Conservation (phyloP, 1,140 invertebrate genomes). For the Triops longicaudatus region DNA sequence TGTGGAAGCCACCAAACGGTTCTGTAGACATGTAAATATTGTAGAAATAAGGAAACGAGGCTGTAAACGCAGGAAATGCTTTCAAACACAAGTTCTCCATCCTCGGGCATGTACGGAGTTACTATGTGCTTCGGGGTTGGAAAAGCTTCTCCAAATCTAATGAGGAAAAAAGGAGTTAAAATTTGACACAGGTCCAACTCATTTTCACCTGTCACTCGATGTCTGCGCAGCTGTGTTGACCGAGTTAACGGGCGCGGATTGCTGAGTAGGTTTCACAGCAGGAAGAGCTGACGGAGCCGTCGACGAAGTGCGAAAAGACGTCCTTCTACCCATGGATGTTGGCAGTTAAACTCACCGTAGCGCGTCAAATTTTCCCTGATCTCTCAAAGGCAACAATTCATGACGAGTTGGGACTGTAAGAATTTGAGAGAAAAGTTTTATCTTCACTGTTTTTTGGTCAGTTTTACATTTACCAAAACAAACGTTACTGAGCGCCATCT, state of each 20-base stretch:
- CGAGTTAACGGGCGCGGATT: neutral
- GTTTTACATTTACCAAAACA: too few species aligned
- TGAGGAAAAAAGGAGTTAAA: neutral
- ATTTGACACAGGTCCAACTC: neutral
- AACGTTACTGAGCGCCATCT: too few species aligned
- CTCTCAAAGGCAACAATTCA: neutral
- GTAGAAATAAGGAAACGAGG: slow-evolving; percentile 59
- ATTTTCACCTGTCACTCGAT: neutral
- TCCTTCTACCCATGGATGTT: neutral
- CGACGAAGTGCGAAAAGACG: neutral
- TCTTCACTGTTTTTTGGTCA: too few species aligned
- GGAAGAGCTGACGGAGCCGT: neutral
- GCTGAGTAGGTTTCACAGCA: neutral
- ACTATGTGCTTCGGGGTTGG: slow-evolving; percentile 67
- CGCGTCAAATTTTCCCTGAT: neutral
- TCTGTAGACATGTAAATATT: slow-evolving; percentile 89
- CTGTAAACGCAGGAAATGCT: slow-evolving; percentile 68
- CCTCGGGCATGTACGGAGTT: slow-evolving; percentile 72
- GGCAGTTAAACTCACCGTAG: neutral
- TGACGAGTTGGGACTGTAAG: too few species aligned
- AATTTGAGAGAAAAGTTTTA: too few species aligned
- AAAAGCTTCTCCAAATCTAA: neutral
- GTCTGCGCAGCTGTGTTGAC: neutral
- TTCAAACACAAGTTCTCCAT: slow-evolving; percentile 77
- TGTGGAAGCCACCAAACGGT: slow-evolving; percentile 96